phyloP scores from a whole-genome alignment of 2,797 vertebrate species.

The Muscicapa striata region DNA sequence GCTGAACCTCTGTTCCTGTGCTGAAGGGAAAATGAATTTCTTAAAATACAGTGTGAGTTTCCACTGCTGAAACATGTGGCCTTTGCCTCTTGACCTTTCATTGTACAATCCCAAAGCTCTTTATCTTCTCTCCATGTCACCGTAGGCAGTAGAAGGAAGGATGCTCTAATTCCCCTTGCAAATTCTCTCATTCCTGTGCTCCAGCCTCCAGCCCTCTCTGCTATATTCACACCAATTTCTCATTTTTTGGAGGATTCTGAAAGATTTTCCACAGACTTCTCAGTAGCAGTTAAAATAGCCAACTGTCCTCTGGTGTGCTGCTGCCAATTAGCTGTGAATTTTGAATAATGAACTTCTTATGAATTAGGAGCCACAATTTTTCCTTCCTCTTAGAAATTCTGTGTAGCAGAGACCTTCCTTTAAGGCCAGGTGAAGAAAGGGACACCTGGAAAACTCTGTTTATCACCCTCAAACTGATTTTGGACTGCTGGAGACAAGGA shows the following conservation, averaged over 20 bases:
- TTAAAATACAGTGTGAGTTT: neutral
- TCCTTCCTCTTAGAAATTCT: neutral
- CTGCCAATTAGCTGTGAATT: neutral
- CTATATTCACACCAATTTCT: neutral
- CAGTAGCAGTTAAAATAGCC: neutral
- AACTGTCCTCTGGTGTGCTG: neutral
- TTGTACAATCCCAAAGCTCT: neutral
- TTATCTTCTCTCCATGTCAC: rapidly evolving
- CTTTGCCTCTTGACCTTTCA: neutral
- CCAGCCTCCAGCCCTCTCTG: neutral
- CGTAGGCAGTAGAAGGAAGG: rapidly evolving
- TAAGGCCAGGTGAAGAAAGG: neutral
- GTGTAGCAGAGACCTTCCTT: neutral
- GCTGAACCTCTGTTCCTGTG: neutral
- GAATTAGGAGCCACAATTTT: neutral
- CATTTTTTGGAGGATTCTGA: neutral
- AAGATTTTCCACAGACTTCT: neutral
- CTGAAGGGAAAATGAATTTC: neutral
- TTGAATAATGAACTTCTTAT: neutral
- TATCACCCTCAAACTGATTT: neutral
- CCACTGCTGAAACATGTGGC: neutral
- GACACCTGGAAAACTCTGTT: neutral
- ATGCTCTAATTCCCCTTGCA: neutral
- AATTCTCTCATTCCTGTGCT: neutral
- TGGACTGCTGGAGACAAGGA: neutral